Conservation (phyloP, 2,797 vertebrate genomes). For the Spheniscus humboldti region DNA sequence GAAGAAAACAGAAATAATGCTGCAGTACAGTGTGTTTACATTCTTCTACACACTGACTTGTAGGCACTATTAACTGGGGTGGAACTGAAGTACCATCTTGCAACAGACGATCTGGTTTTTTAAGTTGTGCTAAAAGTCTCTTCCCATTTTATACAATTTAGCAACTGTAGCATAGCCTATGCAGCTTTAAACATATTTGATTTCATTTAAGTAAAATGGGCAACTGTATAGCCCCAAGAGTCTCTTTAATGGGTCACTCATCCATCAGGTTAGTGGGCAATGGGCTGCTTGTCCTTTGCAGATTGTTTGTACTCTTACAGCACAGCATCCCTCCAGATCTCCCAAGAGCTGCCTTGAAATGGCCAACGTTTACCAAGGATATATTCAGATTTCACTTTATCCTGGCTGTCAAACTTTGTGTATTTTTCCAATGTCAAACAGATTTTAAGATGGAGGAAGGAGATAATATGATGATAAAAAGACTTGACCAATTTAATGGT, state of each 20-base stretch:
- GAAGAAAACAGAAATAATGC: neutral
- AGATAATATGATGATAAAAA: conserved; percentile 57
- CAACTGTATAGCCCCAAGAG: conserved; percentile 24
- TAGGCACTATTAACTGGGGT: neutral
- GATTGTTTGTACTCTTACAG: conserved; percentile 36
- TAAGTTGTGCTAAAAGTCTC: neutral
- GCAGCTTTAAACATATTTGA: conserved; percentile 19
- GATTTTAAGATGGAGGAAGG: conserved; percentile 51
- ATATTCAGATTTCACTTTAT: conserved; percentile 24
- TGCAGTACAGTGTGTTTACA: neutral
- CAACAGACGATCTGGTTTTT: neutral
- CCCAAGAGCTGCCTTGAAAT: neutral
- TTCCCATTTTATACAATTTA: neutral
- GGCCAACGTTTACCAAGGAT: neutral
- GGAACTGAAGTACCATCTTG: neutral
- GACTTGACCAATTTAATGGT: neutral
- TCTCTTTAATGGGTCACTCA: conserved; percentile 47
- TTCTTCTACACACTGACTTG: neutral
- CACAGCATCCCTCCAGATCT: neutral
- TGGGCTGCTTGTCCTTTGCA: neutral
- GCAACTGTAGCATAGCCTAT: neutral
- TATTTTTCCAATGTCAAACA: conserved; percentile 54
- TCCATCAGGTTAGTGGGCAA: conserved; percentile 3
- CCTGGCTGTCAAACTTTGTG: conserved; percentile 55
- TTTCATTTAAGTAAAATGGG: conserved; percentile 50